A percentile compares a stretch with the other conserved stretches of the same genome.
phyloP scores from a whole-genome alignment of 2,888 invertebrate genomes.

The Sialis fuliginosa region DNA sequence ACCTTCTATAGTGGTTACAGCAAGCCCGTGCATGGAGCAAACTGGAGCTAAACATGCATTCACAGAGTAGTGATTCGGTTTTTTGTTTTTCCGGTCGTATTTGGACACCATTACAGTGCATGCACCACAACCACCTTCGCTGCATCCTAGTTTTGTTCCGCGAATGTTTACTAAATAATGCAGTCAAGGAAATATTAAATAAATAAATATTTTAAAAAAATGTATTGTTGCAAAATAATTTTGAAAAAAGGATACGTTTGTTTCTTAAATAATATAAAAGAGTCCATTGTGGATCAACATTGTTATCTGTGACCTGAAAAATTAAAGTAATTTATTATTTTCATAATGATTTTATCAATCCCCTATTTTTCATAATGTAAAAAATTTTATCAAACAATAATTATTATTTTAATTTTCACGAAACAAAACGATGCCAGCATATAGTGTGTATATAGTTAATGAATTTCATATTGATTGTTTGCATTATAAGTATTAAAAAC shows the following conservation, averaged over 20 bases:
- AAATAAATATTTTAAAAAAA: slow-evolving; percentile 4
- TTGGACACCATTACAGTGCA: slow-evolving; percentile 87
- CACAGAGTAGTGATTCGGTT: slow-evolving; percentile 57
- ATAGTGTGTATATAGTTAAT: too few species aligned
- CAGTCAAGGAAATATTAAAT: slow-evolving; percentile 11
- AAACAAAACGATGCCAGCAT: too few species aligned
- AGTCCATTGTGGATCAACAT: slow-evolving; percentile 71
- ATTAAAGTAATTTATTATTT: slow-evolving; percentile 5
- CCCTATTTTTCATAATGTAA: background rate
- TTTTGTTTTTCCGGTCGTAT: slow-evolving; percentile 35
- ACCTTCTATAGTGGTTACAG: slow-evolving; percentile 87
- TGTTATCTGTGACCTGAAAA: slow-evolving; percentile 48
- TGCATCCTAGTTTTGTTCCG: slow-evolving; percentile 88
- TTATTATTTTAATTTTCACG: too few species aligned
- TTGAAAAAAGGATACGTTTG: slow-evolving; percentile 36
- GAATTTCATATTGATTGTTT: too few species aligned
- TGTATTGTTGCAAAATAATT: slow-evolving; percentile 1
- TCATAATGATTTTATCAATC: too few species aligned
- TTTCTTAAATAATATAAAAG: slow-evolving; percentile 65
- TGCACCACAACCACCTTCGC: slow-evolving; percentile 89
- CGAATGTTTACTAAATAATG: slow-evolving; percentile 45
- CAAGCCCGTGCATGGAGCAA: slow-evolving; percentile 70
- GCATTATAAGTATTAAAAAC: too few species aligned
- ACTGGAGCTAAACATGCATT: slow-evolving; percentile 84
- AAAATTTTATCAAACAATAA: too few species aligned